Percentiles rank a stretch among this genome's conserved stretches.
These are phyloP conservation scores for Cenopis cana DNA, from an alignment of 2,888 invertebrate species.

Conservation along the genomic window DNA sequence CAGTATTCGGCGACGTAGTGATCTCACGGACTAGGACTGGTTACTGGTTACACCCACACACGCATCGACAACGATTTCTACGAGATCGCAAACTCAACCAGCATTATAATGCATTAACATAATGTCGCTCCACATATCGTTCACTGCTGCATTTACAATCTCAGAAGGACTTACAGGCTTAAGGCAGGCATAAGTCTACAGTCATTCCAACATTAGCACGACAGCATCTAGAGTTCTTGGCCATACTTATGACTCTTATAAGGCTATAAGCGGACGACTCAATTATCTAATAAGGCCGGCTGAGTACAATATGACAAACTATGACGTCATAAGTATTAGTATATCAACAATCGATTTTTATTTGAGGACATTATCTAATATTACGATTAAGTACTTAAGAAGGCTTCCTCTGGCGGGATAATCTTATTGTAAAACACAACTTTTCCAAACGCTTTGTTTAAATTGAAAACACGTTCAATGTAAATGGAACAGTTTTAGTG, in stretches of 20 bases:
- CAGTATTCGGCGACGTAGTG: background rate
- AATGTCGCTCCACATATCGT: constrained; percentile 32
- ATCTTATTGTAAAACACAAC: no score
- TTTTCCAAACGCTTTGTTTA: no score
- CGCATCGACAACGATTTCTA: constrained; percentile 48
- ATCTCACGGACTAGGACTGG: constrained; percentile 5
- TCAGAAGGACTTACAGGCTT: background rate
- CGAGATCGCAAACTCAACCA: constrained; percentile 40
- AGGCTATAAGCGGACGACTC: constrained; percentile 3
- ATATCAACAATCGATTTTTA: background rate
- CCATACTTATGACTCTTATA: background rate
- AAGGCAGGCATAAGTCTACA: background rate
- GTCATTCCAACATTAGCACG: background rate
- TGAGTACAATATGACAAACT: constrained; percentile 12
- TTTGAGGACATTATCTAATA: background rate
- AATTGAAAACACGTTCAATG: background rate
- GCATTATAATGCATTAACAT: constrained; percentile 33
- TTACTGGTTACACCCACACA: constrained; percentile 68
- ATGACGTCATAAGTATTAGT: constrained; percentile 25
- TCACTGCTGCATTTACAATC: background rate
- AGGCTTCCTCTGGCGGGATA: no score
- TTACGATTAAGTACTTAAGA: background rate
- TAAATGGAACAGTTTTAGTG: background rate
- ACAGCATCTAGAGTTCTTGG: constrained; percentile 4
- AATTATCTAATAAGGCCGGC: constrained; percentile 34